Percentiles rank a stretch among this genome's conserved stretches.
These are phyloP conservation scores for Paratilapia polleni DNA, from an alignment of 2,113 vertebrate species.

Conservation along the genomic window DNA sequence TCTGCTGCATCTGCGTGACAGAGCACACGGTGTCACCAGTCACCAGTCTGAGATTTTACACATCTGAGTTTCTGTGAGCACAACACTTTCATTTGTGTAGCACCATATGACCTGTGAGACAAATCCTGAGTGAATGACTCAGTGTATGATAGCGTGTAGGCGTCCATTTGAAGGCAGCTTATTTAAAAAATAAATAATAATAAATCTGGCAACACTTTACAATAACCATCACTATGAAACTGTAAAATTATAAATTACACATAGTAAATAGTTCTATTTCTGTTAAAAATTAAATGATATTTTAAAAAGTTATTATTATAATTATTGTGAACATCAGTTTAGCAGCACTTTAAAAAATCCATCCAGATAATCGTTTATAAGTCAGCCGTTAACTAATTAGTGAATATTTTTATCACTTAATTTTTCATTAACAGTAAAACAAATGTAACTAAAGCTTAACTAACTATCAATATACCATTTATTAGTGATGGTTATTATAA, in stretches of 20 bases:
- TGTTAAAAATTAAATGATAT: rapidly evolving
- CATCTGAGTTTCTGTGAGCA: neutral
- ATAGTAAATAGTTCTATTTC: neutral
- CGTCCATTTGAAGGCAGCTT: neutral
- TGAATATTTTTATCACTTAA: too few species aligned
- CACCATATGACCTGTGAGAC: neutral
- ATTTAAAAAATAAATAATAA: too few species aligned
- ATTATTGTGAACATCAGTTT: too few species aligned
- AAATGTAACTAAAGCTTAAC: too few species aligned
- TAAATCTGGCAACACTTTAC: neutral
- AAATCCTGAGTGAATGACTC: rapidly evolving
- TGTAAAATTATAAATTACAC: neutral
- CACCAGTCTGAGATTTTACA: neutral
- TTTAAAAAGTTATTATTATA: too few species aligned
- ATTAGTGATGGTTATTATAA: too few species aligned
- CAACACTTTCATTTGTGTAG: neutral
- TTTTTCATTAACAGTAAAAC: too few species aligned
- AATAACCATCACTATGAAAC: neutral
- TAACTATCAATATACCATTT: neutral
- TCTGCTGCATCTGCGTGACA: neutral
- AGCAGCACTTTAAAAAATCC: too few species aligned
- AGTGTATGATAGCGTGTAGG: neutral
- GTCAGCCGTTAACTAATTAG: too few species aligned
- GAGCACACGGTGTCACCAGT: neutral
- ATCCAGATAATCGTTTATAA: too few species aligned